phyloP scores from a whole-genome alignment of 1,140 invertebrate species.

The Listronotus bonariensis region DNA sequence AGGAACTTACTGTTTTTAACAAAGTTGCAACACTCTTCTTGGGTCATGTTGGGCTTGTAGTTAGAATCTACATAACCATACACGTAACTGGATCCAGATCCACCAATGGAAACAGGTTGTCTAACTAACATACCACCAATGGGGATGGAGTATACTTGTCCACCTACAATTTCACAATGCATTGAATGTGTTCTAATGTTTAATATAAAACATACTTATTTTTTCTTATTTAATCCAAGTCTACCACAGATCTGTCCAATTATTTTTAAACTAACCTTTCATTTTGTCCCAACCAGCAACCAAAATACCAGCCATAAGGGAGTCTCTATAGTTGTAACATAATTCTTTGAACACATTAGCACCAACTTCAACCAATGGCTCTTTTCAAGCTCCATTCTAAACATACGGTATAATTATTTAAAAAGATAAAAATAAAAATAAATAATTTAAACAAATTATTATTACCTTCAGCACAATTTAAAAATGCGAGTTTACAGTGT shows the following conservation, averaged over 20 bases:
- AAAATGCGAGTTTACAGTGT: too few relatives aligned
- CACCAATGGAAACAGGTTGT: conserved; percentile 86
- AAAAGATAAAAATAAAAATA: too few relatives aligned
- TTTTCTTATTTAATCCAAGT: too few relatives aligned
- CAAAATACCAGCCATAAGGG: conserved; percentile 87
- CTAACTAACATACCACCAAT: conserved; percentile 84
- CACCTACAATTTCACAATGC: conserved; percentile 51
- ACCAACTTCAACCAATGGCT: conserved; percentile 85
- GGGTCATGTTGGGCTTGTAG: conserved; percentile 83
- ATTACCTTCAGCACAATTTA: too few relatives aligned
- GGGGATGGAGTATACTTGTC: conserved; percentile 64
- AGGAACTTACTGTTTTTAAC: conserved; percentile 73
- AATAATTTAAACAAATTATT: too few relatives aligned
- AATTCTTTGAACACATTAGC: conserved; percentile 91
- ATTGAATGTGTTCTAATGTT: neutral
- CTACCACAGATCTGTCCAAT: too few relatives aligned
- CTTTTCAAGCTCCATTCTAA: conserved; percentile 83
- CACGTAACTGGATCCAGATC: conserved; percentile 96
- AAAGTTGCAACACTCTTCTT: conserved; percentile 85
- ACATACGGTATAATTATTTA: conserved; percentile 38
- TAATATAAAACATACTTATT: too few relatives aligned
- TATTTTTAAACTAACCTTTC: conserved; percentile 61
- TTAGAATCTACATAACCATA: conserved; percentile 93
- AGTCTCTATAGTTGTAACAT: conserved; percentile 96
- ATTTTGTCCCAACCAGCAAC: conserved; percentile 93